Percentiles rank a stretch among this genome's conserved stretches.
These are phyloP conservation scores for Poeciliopsis turneri DNA, from an alignment of 2,797 vertebrate species.

Conservation along the genomic window DNA sequence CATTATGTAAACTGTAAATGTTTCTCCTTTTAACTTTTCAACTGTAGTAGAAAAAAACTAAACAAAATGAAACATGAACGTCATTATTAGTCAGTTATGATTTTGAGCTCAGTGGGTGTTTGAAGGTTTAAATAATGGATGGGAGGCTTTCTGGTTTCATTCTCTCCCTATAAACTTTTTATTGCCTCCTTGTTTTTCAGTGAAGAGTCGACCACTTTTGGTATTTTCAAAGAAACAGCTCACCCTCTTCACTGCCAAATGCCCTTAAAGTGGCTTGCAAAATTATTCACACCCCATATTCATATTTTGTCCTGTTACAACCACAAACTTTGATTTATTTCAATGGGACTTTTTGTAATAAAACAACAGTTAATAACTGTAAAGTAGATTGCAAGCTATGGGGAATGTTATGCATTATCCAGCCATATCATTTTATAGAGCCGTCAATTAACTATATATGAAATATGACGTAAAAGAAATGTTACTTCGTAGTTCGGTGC, in stretches of 20 bases:
- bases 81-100: not conserved
- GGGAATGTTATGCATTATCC: too few species aligned
- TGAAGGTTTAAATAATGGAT: slow-evolving; percentile 63
- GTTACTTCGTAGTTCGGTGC: too few species aligned
- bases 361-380: not conserved
- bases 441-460: too few species aligned
- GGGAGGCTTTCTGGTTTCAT: not conserved
- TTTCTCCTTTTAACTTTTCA: not conserved
- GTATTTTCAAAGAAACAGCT: not conserved
- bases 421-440: too few species aligned
- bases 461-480: too few species aligned
- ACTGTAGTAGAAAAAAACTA: not conserved
- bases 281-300: not conserved
- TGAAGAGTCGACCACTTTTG: not conserved
- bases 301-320: not conserved
- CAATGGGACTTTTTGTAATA: not conserved
- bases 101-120: not conserved
- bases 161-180: not conserved
- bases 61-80: not conserved
- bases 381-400: not conserved
- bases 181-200: slow-evolving; percentile 3
- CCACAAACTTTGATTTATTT: not conserved
- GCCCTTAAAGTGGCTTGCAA: not conserved
- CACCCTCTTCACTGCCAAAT: not conserved
- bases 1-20: not conserved